Percentiles rank a stretch among this genome's conserved stretches.
phyloP scores from a whole-genome alignment of 2,888 invertebrate genomes.

The Drosophila dives region DNA sequence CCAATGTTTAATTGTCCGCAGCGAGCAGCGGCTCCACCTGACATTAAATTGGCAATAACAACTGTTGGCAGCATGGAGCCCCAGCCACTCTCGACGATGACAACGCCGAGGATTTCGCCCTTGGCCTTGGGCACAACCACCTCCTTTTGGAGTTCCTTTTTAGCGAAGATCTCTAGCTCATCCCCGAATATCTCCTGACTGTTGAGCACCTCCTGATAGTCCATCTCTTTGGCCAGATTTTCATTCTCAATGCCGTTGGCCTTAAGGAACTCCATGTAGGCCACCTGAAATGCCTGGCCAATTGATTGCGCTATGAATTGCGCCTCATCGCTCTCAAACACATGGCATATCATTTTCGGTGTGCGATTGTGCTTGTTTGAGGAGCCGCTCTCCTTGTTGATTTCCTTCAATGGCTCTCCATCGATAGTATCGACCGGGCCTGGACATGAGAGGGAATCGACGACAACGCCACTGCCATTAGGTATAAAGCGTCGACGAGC shows the following conservation, averaged over 20 bases:
- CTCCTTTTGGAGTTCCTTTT: constrained; percentile 98
- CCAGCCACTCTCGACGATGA: constrained; percentile 99
- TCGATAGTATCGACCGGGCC: constrained; percentile 25
- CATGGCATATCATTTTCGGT: constrained; percentile 99
- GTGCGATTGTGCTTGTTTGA: constrained; percentile 89
- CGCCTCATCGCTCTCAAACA: constrained; percentile 99
- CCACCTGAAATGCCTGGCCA: constrained; percentile 99
- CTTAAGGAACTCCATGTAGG: constrained; percentile 99
- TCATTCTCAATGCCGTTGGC: constrained; percentile 99
- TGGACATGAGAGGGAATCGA: constrained; percentile 36
- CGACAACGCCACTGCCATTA: constrained; percentile 29
- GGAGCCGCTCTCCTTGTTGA: constrained; percentile 40
- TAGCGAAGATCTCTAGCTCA: constrained; percentile 99
- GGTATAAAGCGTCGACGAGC: constrained; percentile 97
- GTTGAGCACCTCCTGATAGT: constrained; percentile 99
- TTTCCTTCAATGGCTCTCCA: constrained; percentile 35
- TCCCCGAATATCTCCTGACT: constrained; percentile 99
- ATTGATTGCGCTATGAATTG: constrained; percentile 99
- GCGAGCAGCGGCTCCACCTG: constrained; percentile 97
- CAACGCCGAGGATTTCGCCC: constrained; percentile 98
- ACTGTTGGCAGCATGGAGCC: constrained; percentile 99
- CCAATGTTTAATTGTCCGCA: constrained; percentile 99
- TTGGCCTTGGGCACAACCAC: constrained; percentile 99
- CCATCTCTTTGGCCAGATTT: constrained; percentile 99
- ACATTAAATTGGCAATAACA: constrained; percentile 98